Evolutionary conservation across 2,888 invertebrate genomes (phyloP), one percentile per base, ranked within the genome.

Genomic region (Aphidoletes aphidimyza): DNA sequence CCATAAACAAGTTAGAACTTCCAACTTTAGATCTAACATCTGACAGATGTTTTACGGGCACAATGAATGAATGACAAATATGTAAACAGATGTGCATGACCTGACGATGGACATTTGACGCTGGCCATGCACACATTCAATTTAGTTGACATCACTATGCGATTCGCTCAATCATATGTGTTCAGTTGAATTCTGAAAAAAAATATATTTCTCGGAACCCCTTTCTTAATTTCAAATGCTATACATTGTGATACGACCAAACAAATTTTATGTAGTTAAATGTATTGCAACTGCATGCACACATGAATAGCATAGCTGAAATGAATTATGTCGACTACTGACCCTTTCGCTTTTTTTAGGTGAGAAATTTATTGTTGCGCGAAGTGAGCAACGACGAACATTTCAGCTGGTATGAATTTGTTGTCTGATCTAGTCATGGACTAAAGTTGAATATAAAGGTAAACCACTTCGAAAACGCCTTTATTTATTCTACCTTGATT

Each of bases 81-180:
- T 47, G 17, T 47, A 54, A 17, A 54, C 22, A 54, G 26, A 54
- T 54, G 54, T 54, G 54, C 54, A 26, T 54, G 54, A 54, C 54
- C 54, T 26, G n/a, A n/a, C 54, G 5, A 26, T 26, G 54, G 54
- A 5, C 54, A 54, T 54, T 54, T 11, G n/a, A 54, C 26, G 22
- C 26, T 5, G 2, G 9, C 3, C 54, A 14, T 11, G n/a, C 54
- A 26, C 14, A 5, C 3, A 54, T 2, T 5, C 22, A 54, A 54
- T 14, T 42, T 6, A 14, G 6, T 42, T 42, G 14, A 42, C 42
- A 42, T 42, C 14, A 42, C 6, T 42, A n/a, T n/a, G n/a, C n/a
- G n/a, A n/a, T n/a, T n/a, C n/a, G n/a, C n/a, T n/a, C n/a, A n/a
- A n/a, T n/a, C n/a, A n/a, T n/a, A n/a, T n/a, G n/a, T n/a, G n/a